These are phyloP conservation scores for Notolepis coatsorum DNA, from an alignment of 2,797 vertebrate species.

Conservation along the genomic window DNA sequence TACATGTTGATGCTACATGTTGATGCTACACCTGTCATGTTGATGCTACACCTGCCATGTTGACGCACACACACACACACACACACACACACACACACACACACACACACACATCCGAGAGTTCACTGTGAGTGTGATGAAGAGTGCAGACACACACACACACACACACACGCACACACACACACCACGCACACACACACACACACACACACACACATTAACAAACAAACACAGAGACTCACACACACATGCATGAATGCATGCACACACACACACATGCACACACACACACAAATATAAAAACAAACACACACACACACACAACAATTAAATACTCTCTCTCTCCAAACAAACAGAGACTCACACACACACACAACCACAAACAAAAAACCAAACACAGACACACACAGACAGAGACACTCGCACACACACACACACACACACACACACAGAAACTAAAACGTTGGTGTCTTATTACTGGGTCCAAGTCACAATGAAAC, in stretches of 20 bases:
- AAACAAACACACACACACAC: neutral
- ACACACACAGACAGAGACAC: neutral
- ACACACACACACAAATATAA: conserved; percentile 9
- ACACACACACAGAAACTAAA: neutral
- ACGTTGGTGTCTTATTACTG: too few relatives aligned
- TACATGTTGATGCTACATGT: too few relatives aligned
- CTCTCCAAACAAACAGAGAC: neutral
- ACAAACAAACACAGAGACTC: neutral
- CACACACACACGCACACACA: neutral
- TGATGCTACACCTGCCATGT: too few relatives aligned
- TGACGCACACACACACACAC: neutral
- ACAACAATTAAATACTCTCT: too few relatives aligned
- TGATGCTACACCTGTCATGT: too few relatives aligned
- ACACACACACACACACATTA: neutral
- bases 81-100: neutral
- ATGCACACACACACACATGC: neutral
- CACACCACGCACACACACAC: neutral
- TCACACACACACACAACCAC: neutral
- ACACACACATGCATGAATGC: neutral
- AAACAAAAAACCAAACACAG: neutral
- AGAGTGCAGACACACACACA: neutral
- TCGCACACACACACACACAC: neutral
- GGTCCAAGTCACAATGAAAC: too few relatives aligned
- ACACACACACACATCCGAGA: neutral
- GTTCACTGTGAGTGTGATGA: too few relatives aligned